Evolutionary conservation across 35 echinoderm and acorn worm genomes (phyloP).

Genomic region (Apostichopus parvimensis): DNA sequence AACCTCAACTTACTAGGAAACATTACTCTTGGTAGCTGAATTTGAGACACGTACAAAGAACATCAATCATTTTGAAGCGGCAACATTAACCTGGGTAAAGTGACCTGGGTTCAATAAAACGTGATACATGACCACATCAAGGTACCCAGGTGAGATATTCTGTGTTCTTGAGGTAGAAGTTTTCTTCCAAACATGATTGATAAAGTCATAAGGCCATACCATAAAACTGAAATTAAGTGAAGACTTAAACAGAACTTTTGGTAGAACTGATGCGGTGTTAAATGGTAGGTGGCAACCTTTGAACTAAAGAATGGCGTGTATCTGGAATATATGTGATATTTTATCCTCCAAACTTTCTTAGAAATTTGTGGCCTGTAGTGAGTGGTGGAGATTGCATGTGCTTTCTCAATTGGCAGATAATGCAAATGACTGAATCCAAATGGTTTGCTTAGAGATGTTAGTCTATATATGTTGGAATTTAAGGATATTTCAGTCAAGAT

Average conservation of each 20-base stretch:
- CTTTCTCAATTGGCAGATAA: too few relatives aligned
- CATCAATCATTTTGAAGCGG: neutral
- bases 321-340: too few relatives aligned
- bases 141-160: conserved; percentile 2
- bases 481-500: too few relatives aligned
- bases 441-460: too few relatives aligned
- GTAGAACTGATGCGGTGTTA: neutral
- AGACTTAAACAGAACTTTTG: neutral
- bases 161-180: neutral
- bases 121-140: conserved; percentile 33
- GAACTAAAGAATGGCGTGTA: neutral
- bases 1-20: conserved; percentile 2
- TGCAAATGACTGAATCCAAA: too few relatives aligned
- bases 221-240: neutral
- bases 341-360: neutral
- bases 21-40: neutral
- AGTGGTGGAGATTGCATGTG: neutral
- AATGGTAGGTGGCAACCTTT: neutral
- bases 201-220: conserved; percentile 12
- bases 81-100: neutral
- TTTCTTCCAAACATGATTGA: neutral
- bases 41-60: neutral
- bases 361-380: neutral
- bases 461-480: too few relatives aligned
- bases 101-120: neutral